phyloP scores from a whole-genome alignment of 2,888 invertebrate genomes.

The Camptogramma bilineatum region DNA sequence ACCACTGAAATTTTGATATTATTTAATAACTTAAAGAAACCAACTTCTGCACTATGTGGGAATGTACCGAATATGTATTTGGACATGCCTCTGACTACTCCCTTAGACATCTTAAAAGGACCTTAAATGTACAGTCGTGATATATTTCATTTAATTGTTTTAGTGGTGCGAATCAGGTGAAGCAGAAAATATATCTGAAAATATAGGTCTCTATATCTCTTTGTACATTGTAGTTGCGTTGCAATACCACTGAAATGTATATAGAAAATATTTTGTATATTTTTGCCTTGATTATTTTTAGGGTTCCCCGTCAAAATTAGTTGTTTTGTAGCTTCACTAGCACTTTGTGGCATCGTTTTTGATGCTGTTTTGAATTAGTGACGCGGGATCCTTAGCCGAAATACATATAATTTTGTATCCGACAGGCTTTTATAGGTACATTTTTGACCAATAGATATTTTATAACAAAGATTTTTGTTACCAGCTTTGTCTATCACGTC shows the following conservation, averaged over 20 bases:
- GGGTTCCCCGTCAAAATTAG: constrained; percentile 41
- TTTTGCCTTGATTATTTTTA: constrained; percentile 49
- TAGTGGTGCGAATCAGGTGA: constrained; percentile 12
- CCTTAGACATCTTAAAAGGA: too few relatives aligned
- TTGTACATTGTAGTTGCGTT: constrained; percentile 33
- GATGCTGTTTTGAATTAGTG: constrained; percentile 41
- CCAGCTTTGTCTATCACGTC: constrained; percentile 52
- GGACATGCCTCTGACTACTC: too few relatives aligned
- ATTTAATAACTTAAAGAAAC: too few relatives aligned
- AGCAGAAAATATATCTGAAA: constrained; percentile 7
- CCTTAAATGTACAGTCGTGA: too few relatives aligned
- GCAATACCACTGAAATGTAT: constrained; percentile 41
- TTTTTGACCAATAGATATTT: constrained; percentile 52
- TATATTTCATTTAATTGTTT: not conserved
- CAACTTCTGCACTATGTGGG: too few relatives aligned
- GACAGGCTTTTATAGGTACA: constrained; percentile 53
- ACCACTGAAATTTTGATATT: not conserved
- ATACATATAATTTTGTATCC: constrained; percentile 49
- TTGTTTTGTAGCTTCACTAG: constrained; percentile 35
- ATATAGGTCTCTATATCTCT: constrained; percentile 14
- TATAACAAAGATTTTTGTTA: constrained; percentile 58
- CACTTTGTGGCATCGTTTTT: constrained; percentile 41
- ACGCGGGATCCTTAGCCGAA: constrained; percentile 47
- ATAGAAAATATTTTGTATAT: constrained; percentile 53
- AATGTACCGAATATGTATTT: too few relatives aligned